These are phyloP conservation scores for Anthopleura sola DNA, from an alignment of 64 coral and sea anemone species.

Conservation along the genomic window DNA sequence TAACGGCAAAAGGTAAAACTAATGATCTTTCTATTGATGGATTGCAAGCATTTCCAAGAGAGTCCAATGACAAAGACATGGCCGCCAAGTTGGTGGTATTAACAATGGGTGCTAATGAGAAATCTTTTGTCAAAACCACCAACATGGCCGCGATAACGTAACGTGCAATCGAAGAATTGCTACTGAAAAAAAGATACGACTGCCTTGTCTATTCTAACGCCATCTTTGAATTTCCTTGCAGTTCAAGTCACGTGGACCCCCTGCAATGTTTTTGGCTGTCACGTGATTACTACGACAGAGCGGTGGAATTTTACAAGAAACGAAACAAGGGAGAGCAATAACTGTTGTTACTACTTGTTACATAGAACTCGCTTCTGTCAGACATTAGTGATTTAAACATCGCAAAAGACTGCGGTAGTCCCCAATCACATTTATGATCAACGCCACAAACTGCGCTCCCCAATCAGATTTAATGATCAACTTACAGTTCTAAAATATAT, in stretches of 20 bases:
- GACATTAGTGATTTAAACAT: background rate
- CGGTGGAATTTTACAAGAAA: conserved; percentile 77
- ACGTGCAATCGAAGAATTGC: no score
- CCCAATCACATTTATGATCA: background rate
- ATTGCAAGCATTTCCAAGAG: no score
- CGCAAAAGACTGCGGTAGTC: background rate
- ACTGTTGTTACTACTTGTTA: background rate
- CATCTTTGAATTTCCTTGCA: background rate
- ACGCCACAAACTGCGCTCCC: background rate
- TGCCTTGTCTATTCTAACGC: background rate
- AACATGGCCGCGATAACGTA: no score
- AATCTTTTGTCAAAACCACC: no score
- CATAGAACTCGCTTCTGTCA: background rate
- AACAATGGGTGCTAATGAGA: no score
- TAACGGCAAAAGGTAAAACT: conserved; percentile 81
- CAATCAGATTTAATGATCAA: background rate
- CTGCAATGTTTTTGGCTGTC: conserved; percentile 97
- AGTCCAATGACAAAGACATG: no score
- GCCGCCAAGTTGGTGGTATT: no score
- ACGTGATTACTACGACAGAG: conserved; percentile 86
- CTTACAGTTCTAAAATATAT: background rate
- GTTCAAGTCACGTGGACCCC: conserved; percentile 96
- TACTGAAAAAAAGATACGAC: background rate
- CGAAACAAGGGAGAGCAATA: conserved; percentile 24
- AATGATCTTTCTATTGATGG: background rate